These are phyloP conservation scores for Onychostoma macrolepis DNA, from an alignment of 2,113 vertebrate genomes.

Conservation along the genomic window DNA sequence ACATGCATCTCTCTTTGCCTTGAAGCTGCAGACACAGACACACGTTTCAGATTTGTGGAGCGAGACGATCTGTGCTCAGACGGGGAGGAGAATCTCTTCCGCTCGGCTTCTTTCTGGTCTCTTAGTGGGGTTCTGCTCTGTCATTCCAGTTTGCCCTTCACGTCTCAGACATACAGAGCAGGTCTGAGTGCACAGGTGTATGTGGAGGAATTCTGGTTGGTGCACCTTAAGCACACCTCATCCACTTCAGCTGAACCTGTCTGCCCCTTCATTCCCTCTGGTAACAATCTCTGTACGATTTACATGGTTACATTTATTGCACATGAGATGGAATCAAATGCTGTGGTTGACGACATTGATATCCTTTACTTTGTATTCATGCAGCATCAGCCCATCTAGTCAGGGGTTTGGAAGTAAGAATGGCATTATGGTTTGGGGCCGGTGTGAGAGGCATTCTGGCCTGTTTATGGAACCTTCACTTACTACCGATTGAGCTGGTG, in stretches of 20 bases:
- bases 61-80: conserved; percentile 8
- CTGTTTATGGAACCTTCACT: not conserved
- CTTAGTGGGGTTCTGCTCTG: not conserved
- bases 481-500: not conserved
- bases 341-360: not conserved
- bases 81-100: conserved; percentile 1
- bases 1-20: conserved; percentile 3
- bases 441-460: not conserved
- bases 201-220: not conserved
- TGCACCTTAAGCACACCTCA: not conserved
- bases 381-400: not conserved
- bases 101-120: not conserved
- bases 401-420: not conserved
- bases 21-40: conserved; percentile 16
- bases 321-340: not conserved
- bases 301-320: not conserved
- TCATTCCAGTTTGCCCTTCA: not conserved
- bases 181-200: not conserved
- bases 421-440: not conserved
- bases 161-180: not conserved
- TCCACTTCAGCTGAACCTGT: conserved; percentile 16
- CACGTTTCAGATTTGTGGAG: not conserved
- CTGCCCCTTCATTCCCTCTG: not conserved
- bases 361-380: not conserved
- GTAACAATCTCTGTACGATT: not conserved